Evolutionary conservation across 1,140 invertebrate genomes (phyloP).

Genomic region (Pararge aegeria): DNA sequence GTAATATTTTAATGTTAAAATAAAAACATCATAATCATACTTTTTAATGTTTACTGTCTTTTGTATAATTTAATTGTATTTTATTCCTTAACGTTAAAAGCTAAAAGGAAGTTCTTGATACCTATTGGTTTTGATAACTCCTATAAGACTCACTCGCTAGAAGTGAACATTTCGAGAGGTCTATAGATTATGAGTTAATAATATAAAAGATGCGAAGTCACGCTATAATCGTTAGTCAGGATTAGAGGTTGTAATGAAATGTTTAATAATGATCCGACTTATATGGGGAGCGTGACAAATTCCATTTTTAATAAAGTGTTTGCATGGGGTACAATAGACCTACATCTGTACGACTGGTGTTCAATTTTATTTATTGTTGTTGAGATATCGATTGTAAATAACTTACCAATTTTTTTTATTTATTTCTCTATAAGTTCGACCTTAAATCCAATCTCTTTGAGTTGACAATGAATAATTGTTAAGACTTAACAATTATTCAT

Average conservation of each 20-base stretch:
- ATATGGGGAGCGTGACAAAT: conserved; percentile 62
- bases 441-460: no score
- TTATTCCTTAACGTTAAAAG: no score
- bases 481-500: no score
- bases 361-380: conserved; percentile 21
- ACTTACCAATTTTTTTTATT: background rate
- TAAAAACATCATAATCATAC: no score
- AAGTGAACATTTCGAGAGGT: background rate
- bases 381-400: background rate
- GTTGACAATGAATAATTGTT: no score
- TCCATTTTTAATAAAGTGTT: conserved; percentile 46
- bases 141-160: no score
- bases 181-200: conserved; percentile 7
- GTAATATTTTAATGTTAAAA: no score
- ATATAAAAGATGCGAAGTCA: conserved; percentile 52
- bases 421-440: no score
- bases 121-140: no score
- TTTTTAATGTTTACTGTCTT: no score
- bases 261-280: conserved; percentile 48
- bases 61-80: no score
- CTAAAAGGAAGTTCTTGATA: no score
- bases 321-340: conserved; percentile 25
- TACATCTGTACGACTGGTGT: conserved; percentile 23
- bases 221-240: conserved; percentile 57
- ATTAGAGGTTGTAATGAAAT: conserved; percentile 55